Percentiles rank a stretch among this genome's conserved stretches.
phyloP scores from a whole-genome alignment of 2,888 invertebrate genomes.

The Oligia strigilis region DNA sequence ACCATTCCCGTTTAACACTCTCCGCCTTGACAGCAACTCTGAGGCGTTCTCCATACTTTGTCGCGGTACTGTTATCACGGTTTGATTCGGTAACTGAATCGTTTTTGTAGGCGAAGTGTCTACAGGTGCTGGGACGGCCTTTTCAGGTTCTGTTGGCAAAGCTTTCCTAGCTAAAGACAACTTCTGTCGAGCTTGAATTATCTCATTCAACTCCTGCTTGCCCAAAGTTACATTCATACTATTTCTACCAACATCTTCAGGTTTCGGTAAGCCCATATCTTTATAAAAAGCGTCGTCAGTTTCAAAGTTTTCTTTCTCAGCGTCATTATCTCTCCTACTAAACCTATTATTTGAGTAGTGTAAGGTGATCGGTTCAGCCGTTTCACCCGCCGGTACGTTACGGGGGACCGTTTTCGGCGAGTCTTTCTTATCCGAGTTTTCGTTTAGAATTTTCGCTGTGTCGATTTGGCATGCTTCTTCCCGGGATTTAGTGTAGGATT shows the following conservation, averaged over 20 bases:
- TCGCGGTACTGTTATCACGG: slow-evolving; percentile 81
- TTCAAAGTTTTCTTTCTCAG: slow-evolving; percentile 88
- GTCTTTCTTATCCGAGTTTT: slow-evolving; percentile 82
- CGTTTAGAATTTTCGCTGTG: slow-evolving; percentile 82
- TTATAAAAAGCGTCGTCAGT: slow-evolving; percentile 86
- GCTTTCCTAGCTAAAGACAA: slow-evolving; percentile 85
- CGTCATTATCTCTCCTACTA: slow-evolving; percentile 76
- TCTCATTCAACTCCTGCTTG: slow-evolving; percentile 87
- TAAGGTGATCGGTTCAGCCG: slow-evolving; percentile 84
- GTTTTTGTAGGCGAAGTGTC: slow-evolving; percentile 82
- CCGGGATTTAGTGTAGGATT: slow-evolving; percentile 85
- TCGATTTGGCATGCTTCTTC: slow-evolving; percentile 87
- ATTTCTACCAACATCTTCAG: slow-evolving; percentile 77
- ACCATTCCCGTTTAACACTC: slow-evolving; percentile 77
- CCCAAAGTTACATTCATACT: slow-evolving; percentile 85
- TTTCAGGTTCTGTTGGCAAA: slow-evolving; percentile 82
- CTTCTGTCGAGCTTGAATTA: slow-evolving; percentile 87
- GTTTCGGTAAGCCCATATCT: slow-evolving; percentile 81
- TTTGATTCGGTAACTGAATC: slow-evolving; percentile 86
- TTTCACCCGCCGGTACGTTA: slow-evolving; percentile 72
- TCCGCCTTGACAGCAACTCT: slow-evolving; percentile 83
- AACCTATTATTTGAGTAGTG: slow-evolving; percentile 86
- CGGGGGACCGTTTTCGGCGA: slow-evolving; percentile 66
- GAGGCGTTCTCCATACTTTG: slow-evolving; percentile 87
- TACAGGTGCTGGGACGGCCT: slow-evolving; percentile 73